These are phyloP conservation scores for Scaptodrosophila latifasciaeformis DNA, from an alignment of 2,888 invertebrate genomes.

Conservation along the genomic window DNA sequence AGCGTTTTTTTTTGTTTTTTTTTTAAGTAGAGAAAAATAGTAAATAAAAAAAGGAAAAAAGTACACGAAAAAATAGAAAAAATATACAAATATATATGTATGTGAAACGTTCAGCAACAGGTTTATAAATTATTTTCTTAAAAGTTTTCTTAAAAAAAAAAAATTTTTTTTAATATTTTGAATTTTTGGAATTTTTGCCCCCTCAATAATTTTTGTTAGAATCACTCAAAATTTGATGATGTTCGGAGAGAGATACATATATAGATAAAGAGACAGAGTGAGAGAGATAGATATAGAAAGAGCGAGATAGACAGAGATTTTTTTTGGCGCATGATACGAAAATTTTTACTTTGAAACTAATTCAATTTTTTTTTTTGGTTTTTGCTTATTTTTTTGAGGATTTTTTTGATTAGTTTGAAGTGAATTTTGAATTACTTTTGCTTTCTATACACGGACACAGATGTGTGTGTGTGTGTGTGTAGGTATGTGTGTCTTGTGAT, in stretches of 20 bases:
- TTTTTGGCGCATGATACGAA: too few relatives aligned
- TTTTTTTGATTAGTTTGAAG: too few relatives aligned
- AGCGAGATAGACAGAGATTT: background rate
- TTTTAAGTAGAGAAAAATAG: slow-evolving; percentile 58
- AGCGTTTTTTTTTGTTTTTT: too few relatives aligned
- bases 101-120: slow-evolving; percentile 46
- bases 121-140: slow-evolving; percentile 4
- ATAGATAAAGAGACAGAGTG: background rate
- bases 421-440: too few relatives aligned
- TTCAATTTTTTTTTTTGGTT: too few relatives aligned
- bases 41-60: slow-evolving; percentile 60
- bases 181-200: slow-evolving; percentile 13
- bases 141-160: slow-evolving; percentile 19
- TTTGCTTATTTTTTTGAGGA: too few relatives aligned
- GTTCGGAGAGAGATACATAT: background rate
- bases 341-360: too few relatives aligned
- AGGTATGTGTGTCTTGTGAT: too few relatives aligned
- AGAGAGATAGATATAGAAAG: too few relatives aligned
- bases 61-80: slow-evolving; percentile 56
- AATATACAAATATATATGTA: slow-evolving; percentile 51
- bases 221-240: too few relatives aligned
- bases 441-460: background rate
- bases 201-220: slow-evolving; percentile 3
- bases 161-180: slow-evolving; percentile 16
- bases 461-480: background rate